Conservation (phyloP, 1,140 invertebrate species). For the Neodiprion virginianus region DNA sequence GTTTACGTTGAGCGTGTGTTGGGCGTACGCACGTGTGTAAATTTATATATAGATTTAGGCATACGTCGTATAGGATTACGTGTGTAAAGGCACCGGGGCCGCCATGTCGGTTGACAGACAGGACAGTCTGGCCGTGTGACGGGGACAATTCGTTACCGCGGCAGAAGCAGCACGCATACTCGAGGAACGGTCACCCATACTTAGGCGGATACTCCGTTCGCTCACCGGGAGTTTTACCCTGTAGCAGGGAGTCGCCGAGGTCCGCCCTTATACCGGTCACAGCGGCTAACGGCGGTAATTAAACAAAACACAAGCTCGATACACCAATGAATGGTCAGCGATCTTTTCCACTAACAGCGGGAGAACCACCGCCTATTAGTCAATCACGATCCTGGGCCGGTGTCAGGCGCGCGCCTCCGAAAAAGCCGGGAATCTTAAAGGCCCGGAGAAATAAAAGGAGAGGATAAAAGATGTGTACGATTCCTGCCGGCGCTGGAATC, state of each 20-base stretch:
- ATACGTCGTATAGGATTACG: background rate
- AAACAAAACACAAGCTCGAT: background rate
- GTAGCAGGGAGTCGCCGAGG: background rate
- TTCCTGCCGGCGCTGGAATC: background rate
- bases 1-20: background rate
- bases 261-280: background rate
- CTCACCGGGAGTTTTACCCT: background rate
- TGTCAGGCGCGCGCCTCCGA: background rate
- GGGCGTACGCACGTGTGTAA: background rate
- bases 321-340: background rate
- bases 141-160: constrained; percentile 3
- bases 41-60: background rate
- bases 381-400: background rate
- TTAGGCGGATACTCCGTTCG: background rate
- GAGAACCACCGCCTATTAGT: background rate
- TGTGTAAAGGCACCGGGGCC: background rate
- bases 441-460: background rate
- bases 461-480: background rate
- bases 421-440: constrained; percentile 1
- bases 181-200: background rate
- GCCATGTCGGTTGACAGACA: constrained; percentile 2
- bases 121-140: constrained; percentile 6
- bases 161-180: background rate
- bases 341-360: background rate
- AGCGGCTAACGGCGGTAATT: background rate